phyloP scores from a whole-genome alignment of 1,140 invertebrate genomes.

The Caenorhabditis tropicalis region DNA sequence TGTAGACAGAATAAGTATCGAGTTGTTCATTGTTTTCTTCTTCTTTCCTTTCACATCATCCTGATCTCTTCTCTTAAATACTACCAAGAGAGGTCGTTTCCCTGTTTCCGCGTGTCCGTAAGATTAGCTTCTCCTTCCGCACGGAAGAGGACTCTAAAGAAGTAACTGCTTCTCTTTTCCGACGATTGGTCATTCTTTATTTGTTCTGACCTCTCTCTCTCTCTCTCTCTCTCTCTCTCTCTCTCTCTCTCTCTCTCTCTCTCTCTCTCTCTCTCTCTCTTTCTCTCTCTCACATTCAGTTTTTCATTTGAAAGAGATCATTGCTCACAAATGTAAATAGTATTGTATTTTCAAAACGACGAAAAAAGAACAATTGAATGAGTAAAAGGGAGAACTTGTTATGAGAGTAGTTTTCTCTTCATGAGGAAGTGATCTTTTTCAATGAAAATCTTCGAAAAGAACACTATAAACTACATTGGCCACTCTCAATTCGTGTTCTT shows the following conservation, averaged over 20 bases:
- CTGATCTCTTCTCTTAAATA: background rate
- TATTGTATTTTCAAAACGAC: background rate
- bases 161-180: background rate
- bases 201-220: background rate
- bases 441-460: too few relatives aligned
- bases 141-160: background rate
- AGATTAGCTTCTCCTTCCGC: constrained; percentile 18
- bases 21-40: background rate
- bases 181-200: background rate
- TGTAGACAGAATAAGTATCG: background rate
- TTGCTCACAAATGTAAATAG: background rate
- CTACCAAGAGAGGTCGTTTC: too few relatives aligned
- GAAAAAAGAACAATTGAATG: background rate
- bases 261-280: background rate
- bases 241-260: background rate
- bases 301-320: constrained; percentile 14
- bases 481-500: too few relatives aligned
- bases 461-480: too few relatives aligned
- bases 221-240: background rate
- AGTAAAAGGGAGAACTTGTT: background rate
- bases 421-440: background rate
- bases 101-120: constrained; percentile 8
- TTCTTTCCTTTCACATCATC: background rate
- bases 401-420: too few relatives aligned
- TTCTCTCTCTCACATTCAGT: background rate